Base-by-base conservation (phyloP, 2,113 vertebrate species). In the Oceanites oceanicus region DNA sequence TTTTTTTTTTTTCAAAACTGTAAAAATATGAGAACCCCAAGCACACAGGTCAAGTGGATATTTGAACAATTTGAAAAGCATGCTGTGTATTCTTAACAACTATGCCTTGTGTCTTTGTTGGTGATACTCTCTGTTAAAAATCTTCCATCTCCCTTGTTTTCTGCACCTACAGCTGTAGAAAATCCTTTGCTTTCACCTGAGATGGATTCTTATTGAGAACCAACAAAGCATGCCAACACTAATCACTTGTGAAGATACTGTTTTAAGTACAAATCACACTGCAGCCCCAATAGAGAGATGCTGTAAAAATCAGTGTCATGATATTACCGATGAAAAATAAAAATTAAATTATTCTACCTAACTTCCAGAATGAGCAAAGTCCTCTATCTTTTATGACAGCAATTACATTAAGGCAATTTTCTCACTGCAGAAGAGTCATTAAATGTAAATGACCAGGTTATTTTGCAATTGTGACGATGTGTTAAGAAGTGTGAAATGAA, bases 221-320 rank as follows among this genome's bases (percentile, higher is more conserved):
- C 1, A 61, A 3, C 5, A 42, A 61, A 53, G 4, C 2, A 0
- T 36, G 17, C 14, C 36, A 68, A 26, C 12, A 26, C 15, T 55
- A 68, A 25, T 7, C 19, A n/a, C 32, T 38, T 2, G 2, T 18
- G 55, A 58, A 71, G 11, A 30, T 58, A 44, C 5, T 3, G 2
- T 44, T 44, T 63, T 29, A 80, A 63, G 44, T 34, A 63, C 58
- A 76, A 56, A 70, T 15, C 12, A 38, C 2, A 8, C 11, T 40
- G 32, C 13, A 74, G 11, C 22, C 5, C 12, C 13, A 42, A 21
- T 4, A 85, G 19, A 82, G 4, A 61, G 9, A 11, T 36, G 17
- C 6, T 71, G 16, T 49, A 62, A 92, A 68, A 81, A 23, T 23
- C 9, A 65, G 9, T 19, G 23, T 27, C 0, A 1, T 5, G 2